Evolutionary conservation across 2,888 invertebrate species (phyloP), one percentile per base, ranked within the genome.

Genomic region (Tetragonisca angustula): DNA sequence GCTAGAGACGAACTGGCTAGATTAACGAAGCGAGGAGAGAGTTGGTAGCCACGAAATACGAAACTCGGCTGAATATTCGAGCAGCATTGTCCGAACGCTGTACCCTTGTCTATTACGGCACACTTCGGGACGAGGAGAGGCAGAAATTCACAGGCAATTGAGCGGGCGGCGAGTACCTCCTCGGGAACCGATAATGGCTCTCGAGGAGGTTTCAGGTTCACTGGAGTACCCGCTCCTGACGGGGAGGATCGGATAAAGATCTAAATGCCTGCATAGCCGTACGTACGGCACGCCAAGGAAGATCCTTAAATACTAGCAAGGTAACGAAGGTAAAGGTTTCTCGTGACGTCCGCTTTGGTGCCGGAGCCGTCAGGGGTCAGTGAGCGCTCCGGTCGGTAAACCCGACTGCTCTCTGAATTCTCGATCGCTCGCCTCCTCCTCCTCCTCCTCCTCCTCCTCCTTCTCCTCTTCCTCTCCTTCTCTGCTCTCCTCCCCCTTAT

Each of bases 311-410:
- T 90, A 90, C 89, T 87, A 82, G 86, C 89, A 88, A 89, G 89
- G 90, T 90, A 90, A 90, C 90, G 90, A 90, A 90, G 90, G 91
- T 90, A 91, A 89, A 89, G 90, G 90, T 89, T 91, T 89, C 88
- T 90, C 91, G 90, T 91, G 91, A 90, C 89, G 90, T 87, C 84
- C 89, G 90, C 88, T 81, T 87, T 83, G 89, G 74, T 75, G 85
- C 71, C 69, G 85, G 84, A 88, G 89, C 91, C 90, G 91, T 91
- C 90, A 92, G 85, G 88, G 91, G 91, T 90, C 91, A 90, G 91
- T 86, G 90, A 91, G 92, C 91, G 87, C 89, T 88, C 84, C 88
- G 88, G 88, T 87, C 89, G 90, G 90, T 88, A 87, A 90, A 89
- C 87, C 90, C 88, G 87, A 88, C 85, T 52, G 74, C 74, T 74